Percentiles rank a stretch among this genome's conserved stretches.
Conservation (phyloP, 2,113 vertebrate species). For the Aphyosemion australe region DNA sequence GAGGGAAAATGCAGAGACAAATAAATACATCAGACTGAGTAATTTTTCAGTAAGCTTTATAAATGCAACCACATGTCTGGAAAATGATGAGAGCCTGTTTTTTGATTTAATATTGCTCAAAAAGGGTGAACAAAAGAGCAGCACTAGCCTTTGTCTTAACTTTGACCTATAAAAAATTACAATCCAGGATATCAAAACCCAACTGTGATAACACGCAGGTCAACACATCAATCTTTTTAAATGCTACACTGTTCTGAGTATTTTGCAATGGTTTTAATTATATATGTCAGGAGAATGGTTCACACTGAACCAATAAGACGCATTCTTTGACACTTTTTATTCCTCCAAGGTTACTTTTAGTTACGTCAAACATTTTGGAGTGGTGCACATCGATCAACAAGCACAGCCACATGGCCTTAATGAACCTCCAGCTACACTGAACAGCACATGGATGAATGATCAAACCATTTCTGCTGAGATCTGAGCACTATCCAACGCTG, state of each 20-base stretch:
- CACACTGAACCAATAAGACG: background rate
- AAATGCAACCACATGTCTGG: conserved; percentile 75
- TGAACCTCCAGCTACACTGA: conserved; percentile 17
- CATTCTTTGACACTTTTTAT: conserved; percentile 6
- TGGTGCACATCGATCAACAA: background rate
- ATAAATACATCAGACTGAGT: conserved; percentile 66
- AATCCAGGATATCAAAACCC: conserved; percentile 27
- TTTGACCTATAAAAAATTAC: conserved; percentile 46
- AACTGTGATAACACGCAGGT: conserved; percentile 33
- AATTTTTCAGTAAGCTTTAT: conserved; percentile 69
- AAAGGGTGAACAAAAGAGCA: conserved; percentile 15
- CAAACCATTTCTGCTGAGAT: conserved; percentile 40
- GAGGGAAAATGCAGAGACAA: conserved; percentile 59
- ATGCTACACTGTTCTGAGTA: background rate
- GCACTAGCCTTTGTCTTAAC: conserved; percentile 47
- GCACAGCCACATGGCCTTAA: background rate
- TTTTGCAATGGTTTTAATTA: background rate
- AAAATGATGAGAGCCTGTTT: conserved; percentile 63
- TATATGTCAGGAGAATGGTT: background rate
- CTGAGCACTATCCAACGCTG: conserved; percentile 45
- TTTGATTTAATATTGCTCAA: conserved; percentile 48
- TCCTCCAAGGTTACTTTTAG: background rate
- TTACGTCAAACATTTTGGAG: conserved; percentile 19
- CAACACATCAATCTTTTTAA: background rate
- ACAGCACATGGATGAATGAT: conserved; percentile 32